Conservation (phyloP, 2,113 vertebrate species). For the Dicrurus megarhynchus region DNA sequence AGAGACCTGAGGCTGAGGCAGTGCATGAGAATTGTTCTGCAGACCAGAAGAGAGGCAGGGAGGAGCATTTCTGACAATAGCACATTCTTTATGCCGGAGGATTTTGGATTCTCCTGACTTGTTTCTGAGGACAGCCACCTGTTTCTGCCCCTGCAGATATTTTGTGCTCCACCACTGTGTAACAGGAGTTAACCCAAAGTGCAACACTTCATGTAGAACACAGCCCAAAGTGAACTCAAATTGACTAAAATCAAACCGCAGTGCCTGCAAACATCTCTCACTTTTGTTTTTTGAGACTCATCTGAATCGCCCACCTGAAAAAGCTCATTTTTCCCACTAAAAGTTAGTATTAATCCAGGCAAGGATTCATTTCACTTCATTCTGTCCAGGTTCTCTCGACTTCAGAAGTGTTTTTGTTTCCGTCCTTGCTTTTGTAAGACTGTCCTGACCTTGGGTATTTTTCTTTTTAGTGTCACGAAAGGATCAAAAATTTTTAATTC, state of each 20-base stretch:
- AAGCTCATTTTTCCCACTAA: neutral
- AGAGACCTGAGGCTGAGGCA: rapidly evolving
- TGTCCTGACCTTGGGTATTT: neutral
- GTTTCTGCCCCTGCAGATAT: neutral
- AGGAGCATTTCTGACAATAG: neutral
- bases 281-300: neutral
- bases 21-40: neutral
- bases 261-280: neutral
- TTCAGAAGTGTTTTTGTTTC: neutral
- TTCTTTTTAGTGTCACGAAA: neutral
- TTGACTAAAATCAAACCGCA: neutral
- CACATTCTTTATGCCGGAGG: neutral
- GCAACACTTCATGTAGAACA: neutral
- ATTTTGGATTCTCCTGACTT: neutral
- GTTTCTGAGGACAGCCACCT: neutral
- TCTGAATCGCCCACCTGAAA: neutral
- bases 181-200: neutral
- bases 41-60: neutral
- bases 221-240: neutral
- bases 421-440: neutral
- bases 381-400: too few species aligned
- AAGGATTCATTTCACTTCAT: neutral
- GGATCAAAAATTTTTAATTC: neutral
- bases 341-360: neutral
- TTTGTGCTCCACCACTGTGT: neutral